Evolutionary conservation across 2,888 invertebrate genomes (phyloP), one percentile per base, ranked within the genome.

Genomic region (Synergus gifuensis): DNA sequence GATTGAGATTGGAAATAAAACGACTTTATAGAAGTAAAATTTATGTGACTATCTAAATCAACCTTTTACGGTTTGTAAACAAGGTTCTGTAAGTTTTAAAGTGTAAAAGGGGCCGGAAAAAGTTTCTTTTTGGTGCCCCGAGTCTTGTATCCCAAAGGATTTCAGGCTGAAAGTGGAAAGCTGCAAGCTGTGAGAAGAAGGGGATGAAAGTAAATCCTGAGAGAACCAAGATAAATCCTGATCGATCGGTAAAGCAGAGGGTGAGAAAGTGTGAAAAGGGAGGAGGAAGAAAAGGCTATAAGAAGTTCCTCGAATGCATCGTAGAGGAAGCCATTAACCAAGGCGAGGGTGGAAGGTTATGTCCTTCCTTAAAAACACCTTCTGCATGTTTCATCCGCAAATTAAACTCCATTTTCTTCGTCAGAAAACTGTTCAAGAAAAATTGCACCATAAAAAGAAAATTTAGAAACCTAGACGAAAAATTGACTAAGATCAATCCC

Each of bases 241-340:
- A 79, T 80, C 76, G 82, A 80, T 81, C 69, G 73, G 78, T 81
- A 83, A 78, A 76, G 28, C 11, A 49, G 66, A 62, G 14, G 46
- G 73, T 54, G 63, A 60, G 63, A 54, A 73, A 40, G 54, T 16
- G 62, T 36, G 66, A 58, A 67, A 66, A 58, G n/a, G 63, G n/a
- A 76, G 69, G 58, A 81, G 67, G 77, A 79, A 79, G 77, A 69
- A 67, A 77, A 81, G 83, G 82, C 82, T 81, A 82, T 83, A 82
- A 82, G 82, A 85, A 82, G 83, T 85, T 85, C 85, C 85, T 86
- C 80, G 86, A 86, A 80, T 86, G 87, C 85, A 87, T 3, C 36
- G 36, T 84, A 85, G 83, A 83, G 87, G 84, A 85, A 86, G 79
- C 86, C 86, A 87, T 89, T 88, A 87, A 85, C 84, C 83, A 81